phyloP scores from a whole-genome alignment of 2,113 vertebrate genomes.

The Eptatretus burgeri region DNA sequence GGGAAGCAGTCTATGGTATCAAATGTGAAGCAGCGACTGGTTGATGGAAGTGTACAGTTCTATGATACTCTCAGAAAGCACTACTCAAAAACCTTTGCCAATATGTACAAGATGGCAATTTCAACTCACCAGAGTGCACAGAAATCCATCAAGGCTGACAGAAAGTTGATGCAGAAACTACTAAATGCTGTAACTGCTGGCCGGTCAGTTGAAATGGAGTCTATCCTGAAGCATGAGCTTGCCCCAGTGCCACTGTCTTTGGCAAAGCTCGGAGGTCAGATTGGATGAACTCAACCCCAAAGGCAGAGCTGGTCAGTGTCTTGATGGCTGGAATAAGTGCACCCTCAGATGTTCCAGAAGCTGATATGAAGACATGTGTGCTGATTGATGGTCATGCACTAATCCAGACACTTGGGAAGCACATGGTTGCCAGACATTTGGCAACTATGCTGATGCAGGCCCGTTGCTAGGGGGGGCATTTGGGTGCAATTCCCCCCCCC shows the following conservation, averaged over 20 bases:
- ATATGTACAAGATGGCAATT: constrained; percentile 4
- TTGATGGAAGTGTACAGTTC: too few relatives aligned
- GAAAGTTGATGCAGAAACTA: neutral
- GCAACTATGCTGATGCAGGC: too few relatives aligned
- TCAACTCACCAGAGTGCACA: neutral
- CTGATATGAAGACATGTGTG: neutral
- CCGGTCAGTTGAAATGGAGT: neutral
- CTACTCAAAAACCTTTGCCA: neutral
- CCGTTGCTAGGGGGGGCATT: too few relatives aligned
- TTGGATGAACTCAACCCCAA: neutral
- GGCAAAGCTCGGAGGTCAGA: neutral
- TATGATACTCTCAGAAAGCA: too few relatives aligned
- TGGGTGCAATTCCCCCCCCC: too few relatives aligned
- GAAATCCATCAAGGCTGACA: neutral
- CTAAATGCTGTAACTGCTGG: neutral
- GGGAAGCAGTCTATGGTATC: too few relatives aligned
- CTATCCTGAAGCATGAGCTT: neutral
- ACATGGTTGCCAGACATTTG: neutral
- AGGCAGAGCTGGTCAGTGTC: neutral
- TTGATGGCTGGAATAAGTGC: too few relatives aligned
- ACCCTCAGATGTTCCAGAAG: neutral
- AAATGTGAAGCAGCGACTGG: too few relatives aligned
- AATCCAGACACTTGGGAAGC: neutral
- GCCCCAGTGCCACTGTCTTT: neutral
- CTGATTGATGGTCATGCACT: neutral